Base-by-base conservation (phyloP, 1,140 invertebrate genomes). In the Vanessa atalanta region DNA sequence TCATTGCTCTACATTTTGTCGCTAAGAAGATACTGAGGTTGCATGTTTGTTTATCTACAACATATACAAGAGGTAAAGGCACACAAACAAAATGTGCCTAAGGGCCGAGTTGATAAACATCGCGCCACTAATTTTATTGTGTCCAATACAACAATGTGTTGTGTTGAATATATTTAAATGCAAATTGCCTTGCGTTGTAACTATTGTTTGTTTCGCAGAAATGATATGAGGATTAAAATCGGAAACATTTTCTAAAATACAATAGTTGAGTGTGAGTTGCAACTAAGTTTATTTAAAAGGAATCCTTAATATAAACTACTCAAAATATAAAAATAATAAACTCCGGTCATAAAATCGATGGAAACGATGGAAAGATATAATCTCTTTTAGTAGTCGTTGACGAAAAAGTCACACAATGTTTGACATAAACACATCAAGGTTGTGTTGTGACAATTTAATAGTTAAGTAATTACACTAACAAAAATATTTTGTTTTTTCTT, bases 81-180 rank as follows among this genome's bases (percentile, higher is more conserved):
- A 50, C 67, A 83, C 72, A 85, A 78, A 78, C 75, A 78, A 78
- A 76, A 81, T 83, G 78, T 75, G 77, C 76, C 68, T 65, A 86
- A 88, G 86, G 87, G 86, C 83, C 71, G 43, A 86, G 85, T 89
- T 91, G 82, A 86, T 80, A 91, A 91, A 91, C 83, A 89, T 23
- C 69, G 78, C 79, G 80, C 82, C 80, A 80, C 79, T 78, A 83
- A 77, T 83, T 82, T 87, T 80, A 88, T 88, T 90, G 88, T 90
- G 84, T 86, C 83, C 78, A 76, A 61, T 61, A 75, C 79, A 86
- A 88, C 87, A 87, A 83, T 84, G 81, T 73, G 80, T 79, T 80
- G 75, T 78, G 76, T 77, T 81, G 77, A 76, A 83, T 84, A 86
- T 82, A 83, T 86, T 83, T 80, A 83, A 83, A 86, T 85, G 81